Percentiles rank a stretch among this genome's conserved stretches.
Conservation (phyloP, 2,888 invertebrate genomes). For the Pollenia griseotomentosa region DNA sequence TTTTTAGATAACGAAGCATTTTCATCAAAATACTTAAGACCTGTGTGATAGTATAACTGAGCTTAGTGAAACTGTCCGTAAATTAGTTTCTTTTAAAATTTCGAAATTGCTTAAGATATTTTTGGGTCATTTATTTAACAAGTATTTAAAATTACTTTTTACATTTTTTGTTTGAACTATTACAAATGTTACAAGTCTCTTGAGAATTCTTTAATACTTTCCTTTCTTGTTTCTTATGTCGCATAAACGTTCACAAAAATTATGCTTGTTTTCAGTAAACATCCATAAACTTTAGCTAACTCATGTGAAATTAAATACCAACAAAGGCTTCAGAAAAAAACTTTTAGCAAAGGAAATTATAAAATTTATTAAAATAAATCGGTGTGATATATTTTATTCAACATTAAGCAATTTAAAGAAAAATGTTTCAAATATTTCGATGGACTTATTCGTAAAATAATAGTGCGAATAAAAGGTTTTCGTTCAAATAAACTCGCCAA, state of each 20-base stretch:
- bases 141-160: too few relatives aligned
- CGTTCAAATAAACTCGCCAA: conserved; percentile 46
- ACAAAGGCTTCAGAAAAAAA: conserved; percentile 1
- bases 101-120: too few relatives aligned
- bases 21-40: too few relatives aligned
- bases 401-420: conserved; percentile 58
- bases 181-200: background rate
- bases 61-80: too few relatives aligned
- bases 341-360: conserved; percentile 4
- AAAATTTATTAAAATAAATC: conserved; percentile 9
- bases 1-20: too few relatives aligned
- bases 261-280: conserved; percentile 40
- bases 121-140: too few relatives aligned
- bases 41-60: too few relatives aligned
- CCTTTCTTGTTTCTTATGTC: background rate
- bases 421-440: conserved; percentile 56
- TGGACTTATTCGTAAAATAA: conserved; percentile 48
- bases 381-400: conserved; percentile 28
- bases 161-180: too few relatives aligned
- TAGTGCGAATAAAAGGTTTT: conserved; percentile 51
- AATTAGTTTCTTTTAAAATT: too few relatives aligned
- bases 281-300: background rate
- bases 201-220: background rate
- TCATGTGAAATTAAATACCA: background rate
- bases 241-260: conserved; percentile 10